phyloP scores from a whole-genome alignment of 2,797 vertebrate species.

The Liparis tanakae region DNA sequence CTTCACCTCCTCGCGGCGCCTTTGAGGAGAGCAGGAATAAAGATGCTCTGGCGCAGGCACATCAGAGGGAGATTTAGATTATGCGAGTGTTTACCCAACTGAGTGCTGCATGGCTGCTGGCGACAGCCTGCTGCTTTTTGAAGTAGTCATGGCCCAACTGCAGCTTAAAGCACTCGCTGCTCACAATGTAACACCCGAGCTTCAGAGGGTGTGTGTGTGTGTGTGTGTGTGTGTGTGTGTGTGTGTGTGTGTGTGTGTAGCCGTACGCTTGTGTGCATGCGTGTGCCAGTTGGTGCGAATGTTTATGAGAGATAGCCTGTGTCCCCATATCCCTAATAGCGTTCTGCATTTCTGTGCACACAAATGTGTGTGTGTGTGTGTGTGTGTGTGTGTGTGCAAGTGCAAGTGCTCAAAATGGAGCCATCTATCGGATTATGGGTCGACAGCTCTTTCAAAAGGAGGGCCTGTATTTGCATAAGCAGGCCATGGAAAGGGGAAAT shows the following conservation, averaged over 20 bases:
- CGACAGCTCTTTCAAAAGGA: constrained; percentile 78
- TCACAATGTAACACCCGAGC: constrained; percentile 67
- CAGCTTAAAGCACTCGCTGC: constrained; percentile 67
- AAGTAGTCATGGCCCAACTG: constrained; percentile 72
- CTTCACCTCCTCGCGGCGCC: constrained; percentile 73
- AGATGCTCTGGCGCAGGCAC: constrained; percentile 67
- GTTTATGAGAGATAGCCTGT: constrained; percentile 67
- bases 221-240: constrained; percentile 15
- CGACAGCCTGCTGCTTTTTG: constrained; percentile 68
- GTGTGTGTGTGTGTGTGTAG: constrained; percentile 9
- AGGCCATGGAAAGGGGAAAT: constrained; percentile 48
- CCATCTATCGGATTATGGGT: constrained; percentile 80
- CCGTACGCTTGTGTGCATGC: constrained; percentile 19
- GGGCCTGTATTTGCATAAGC: constrained; percentile 80
- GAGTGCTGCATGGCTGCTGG: constrained; percentile 73
- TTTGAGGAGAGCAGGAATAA: constrained; percentile 73
- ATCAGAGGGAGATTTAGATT: constrained; percentile 78
- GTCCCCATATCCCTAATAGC: constrained; percentile 68
- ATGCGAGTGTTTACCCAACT: constrained; percentile 76
- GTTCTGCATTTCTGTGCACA: constrained; percentile 23
- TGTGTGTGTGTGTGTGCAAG: constrained; percentile 22
- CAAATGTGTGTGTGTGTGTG: constrained; percentile 20
- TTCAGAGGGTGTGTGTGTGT: constrained; percentile 46
- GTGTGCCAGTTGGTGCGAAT: constrained; percentile 49
- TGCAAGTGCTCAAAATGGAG: constrained; percentile 72